A percentile compares a stretch with the other conserved stretches of the same genome.
Conservation (phyloP, 2,113 vertebrate species). For the Gallinago undulata region DNA sequence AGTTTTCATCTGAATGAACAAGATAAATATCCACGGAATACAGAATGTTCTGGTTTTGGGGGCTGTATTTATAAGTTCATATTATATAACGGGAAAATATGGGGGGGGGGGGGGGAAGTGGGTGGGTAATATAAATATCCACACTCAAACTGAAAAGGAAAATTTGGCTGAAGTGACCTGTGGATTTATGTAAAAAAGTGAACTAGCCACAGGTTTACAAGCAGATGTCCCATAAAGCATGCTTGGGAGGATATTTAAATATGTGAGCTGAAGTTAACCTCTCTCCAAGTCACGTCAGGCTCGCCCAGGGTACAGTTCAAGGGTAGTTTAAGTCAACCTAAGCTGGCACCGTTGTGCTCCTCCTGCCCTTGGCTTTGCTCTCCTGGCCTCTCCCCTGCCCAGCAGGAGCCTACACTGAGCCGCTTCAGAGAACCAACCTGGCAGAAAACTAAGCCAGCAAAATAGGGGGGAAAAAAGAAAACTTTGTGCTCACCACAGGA, state of each 20-base stretch:
- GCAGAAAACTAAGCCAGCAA: background rate
- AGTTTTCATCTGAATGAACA: background rate
- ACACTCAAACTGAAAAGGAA: background rate
- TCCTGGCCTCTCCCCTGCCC: background rate
- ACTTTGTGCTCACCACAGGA: background rate
- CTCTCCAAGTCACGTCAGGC: background rate
- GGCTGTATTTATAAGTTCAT: background rate
- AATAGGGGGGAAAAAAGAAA: background rate
- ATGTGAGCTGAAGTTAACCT: background rate
- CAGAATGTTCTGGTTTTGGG: background rate
- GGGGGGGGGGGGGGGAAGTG: fast-evolving
- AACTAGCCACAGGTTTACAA: background rate
- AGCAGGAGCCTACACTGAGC: background rate
- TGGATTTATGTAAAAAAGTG: background rate
- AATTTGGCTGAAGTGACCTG: background rate
- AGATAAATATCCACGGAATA: background rate
- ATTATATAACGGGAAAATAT: background rate
- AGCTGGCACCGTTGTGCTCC: background rate
- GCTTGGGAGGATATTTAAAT: background rate
- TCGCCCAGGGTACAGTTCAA: background rate
- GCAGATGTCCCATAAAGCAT: background rate
- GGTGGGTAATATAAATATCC: background rate
- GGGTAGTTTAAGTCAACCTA: background rate
- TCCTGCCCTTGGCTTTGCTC: background rate
- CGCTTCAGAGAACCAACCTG: background rate